phyloP scores from a whole-genome alignment of 2,888 invertebrate species.

The Oscheius myriophilus region DNA sequence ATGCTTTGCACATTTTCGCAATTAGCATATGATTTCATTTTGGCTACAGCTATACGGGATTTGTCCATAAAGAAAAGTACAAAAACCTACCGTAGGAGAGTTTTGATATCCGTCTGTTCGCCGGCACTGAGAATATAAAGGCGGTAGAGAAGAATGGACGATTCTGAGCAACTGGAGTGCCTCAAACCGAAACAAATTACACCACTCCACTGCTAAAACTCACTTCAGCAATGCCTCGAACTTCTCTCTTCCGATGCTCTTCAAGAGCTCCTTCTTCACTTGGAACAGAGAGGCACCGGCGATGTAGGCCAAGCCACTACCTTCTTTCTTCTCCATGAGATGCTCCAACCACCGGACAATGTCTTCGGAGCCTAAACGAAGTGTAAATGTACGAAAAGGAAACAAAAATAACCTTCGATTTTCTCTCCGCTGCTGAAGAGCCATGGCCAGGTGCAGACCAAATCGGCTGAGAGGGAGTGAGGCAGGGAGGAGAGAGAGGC shows the following conservation, averaged over 20 bases:
- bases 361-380: conserved; percentile 14
- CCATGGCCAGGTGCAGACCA: conserved; percentile 48
- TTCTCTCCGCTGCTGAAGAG: conserved; percentile 35
- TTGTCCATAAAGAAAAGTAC: background rate
- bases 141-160: conserved; percentile 14
- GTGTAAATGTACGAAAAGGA: background rate
- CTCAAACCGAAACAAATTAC: background rate
- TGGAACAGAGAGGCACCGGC: conserved; percentile 11
- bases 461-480: conserved; percentile 5
- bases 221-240: conserved; percentile 11
- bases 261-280: conserved; percentile 1
- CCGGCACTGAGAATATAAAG: conserved; percentile 10
- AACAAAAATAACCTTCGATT: conserved; percentile 32
- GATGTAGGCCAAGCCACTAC: background rate
- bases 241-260: background rate
- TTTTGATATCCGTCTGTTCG: conserved; percentile 1
- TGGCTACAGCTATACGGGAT: no score
- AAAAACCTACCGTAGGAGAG: background rate
- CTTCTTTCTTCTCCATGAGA: background rate
- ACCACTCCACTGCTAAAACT: background rate
- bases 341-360: conserved; percentile 2
- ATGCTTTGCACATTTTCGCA: no score
- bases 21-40: no score
- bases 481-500: background rate
- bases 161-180: conserved; percentile 12